A percentile compares a stretch with the other conserved stretches of the same genome.
phyloP scores from a whole-genome alignment of 2,113 vertebrate species.

The Lophotis ruficrista region DNA sequence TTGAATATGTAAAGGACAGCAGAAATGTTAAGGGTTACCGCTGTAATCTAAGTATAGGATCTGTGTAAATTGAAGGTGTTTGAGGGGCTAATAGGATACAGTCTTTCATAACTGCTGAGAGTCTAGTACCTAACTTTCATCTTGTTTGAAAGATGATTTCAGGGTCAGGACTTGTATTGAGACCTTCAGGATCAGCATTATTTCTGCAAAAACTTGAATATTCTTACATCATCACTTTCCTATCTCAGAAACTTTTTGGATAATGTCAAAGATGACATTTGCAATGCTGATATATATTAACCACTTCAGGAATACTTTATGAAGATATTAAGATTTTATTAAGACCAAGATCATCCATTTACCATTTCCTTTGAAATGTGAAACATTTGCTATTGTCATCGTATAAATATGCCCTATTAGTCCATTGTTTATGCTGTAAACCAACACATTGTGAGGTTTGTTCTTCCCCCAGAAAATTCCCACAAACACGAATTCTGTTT shows the following conservation, averaged over 20 bases:
- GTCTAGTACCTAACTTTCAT: neutral
- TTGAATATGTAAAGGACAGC: neutral
- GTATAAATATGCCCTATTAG: accelerated
- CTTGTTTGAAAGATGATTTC: neutral
- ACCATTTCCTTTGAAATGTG: neutral
- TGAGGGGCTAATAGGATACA: accelerated
- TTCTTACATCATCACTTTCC: neutral
- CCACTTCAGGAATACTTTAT: neutral
- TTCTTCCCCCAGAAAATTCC: neutral
- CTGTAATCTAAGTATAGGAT: neutral
- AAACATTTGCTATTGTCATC: neutral
- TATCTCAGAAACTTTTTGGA: neutral
- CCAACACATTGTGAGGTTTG: neutral
- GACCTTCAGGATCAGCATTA: neutral
- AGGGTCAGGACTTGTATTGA: neutral
- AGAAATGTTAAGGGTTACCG: neutral
- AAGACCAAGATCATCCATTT: neutral
- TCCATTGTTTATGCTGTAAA: neutral
- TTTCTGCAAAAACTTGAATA: neutral
- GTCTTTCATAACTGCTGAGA: neutral
- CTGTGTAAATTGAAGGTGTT: neutral
- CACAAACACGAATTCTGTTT: neutral
- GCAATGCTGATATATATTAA: neutral
- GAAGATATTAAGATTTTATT: neutral
- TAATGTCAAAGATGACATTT: neutral